Evolutionary conservation across 2,797 vertebrate genomes (phyloP), one percentile per base, ranked within the genome.

Genomic region (Sebastes taczanowskii): DNA sequence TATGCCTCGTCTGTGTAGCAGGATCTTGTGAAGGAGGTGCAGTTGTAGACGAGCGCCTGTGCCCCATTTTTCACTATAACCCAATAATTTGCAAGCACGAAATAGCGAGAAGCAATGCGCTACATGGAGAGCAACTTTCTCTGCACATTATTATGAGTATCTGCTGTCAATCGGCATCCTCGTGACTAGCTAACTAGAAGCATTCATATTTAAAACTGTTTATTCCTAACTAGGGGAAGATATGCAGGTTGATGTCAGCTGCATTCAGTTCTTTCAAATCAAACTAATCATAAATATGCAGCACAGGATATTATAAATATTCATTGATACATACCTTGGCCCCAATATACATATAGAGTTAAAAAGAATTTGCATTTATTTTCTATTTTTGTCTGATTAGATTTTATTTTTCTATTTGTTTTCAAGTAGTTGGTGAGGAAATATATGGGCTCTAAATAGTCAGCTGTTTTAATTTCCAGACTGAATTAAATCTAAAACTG

Each of bases 271-370:
- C 60, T 67, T 74, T 67, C 72, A 82, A 74, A 86, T 86, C 81
- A 85, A 76, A 80, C 74, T 46, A 46, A 73, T 68, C 71, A 86
- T 84, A 73, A 88, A 85, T 88, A 85, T 82, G 74, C 64, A 91
- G 74, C 56, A 60, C 49, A 56, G 56, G 20, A 61, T 70, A 55
- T 79, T 5, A 62, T 88, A 72, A 80, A 88, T 85, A 89, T 80
- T 80, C 49, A 86, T 20, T 42, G 13, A 65, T 38, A 23, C 22
- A 68, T 25, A 61, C 22, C 1, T 0, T 16, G 23, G 38, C 34
- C 42, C 42, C 10, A 30, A 14, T 32, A 78, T 67, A 14, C 55
- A 71, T 60, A 23, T 4, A 52, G 67, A 34, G 38, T 55, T 67
- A 46, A 49, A 42, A 18, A 49, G 1, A n/a, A n/a, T 9, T 29